Percentiles rank a stretch among this genome's conserved stretches.
Evolutionary conservation across 2,797 vertebrate genomes (phyloP).

Genomic region (Acropternis orthonyx): DNA sequence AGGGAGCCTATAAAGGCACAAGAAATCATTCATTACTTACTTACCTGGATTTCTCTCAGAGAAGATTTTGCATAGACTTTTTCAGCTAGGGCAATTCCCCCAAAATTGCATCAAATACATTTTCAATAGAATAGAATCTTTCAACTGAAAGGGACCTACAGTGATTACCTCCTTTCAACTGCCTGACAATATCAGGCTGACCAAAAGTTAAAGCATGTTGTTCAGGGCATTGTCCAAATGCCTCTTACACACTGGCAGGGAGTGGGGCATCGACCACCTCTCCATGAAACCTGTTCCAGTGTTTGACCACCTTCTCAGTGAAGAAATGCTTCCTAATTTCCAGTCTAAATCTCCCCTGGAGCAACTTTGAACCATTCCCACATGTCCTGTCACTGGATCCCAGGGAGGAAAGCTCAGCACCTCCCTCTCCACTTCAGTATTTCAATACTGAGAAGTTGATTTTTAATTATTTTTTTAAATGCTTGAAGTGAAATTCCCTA

Average conservation of each 20-base stretch:
- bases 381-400: neutral
- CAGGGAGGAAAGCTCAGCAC: neutral
- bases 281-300: neutral
- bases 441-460: neutral
- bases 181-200: neutral
- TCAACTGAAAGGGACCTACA: neutral
- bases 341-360: neutral
- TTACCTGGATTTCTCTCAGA: neutral
- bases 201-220: neutral
- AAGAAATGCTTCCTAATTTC: neutral
- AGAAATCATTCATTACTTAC: neutral
- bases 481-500: neutral
- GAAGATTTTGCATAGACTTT: neutral
- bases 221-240: neutral
- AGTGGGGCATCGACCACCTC: fast-evolving
- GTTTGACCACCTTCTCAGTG: neutral
- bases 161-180: neutral
- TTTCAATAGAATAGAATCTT: neutral
- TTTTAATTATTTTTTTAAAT: neutral
- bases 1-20: neutral
- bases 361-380: neutral
- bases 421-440: neutral
- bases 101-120: neutral
- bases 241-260: neutral
- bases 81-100: neutral